phyloP scores from a whole-genome alignment of 37 sponge, comb jelly and placozoan species.

The Aphrocallistes beatrix region DNA sequence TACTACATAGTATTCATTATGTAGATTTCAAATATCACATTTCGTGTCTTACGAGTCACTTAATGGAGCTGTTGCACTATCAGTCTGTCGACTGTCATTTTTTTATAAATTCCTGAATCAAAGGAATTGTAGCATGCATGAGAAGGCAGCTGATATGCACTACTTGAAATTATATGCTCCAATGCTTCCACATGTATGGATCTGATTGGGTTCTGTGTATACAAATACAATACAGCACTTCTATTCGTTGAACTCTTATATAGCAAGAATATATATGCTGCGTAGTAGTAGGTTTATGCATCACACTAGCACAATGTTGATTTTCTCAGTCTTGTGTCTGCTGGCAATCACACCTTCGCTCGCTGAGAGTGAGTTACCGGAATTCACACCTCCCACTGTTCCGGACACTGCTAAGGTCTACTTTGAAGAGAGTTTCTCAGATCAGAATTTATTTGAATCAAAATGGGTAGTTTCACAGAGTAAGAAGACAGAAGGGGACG shows the following conservation, averaged over 20 bases:
- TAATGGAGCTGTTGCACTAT: too few species aligned
- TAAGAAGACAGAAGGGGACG: conserved; percentile 63
- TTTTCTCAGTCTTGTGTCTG: not conserved
- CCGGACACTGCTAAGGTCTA: conserved; percentile 45
- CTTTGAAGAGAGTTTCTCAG: conserved; percentile 50
- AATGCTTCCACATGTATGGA: not conserved
- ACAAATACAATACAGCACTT: too few species aligned
- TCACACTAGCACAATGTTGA: not conserved
- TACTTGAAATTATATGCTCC: too few species aligned
- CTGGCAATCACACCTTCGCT: not conserved
- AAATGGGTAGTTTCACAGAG: conserved; percentile 72
- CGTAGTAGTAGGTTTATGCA: not conserved
- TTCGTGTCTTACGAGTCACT: too few species aligned
- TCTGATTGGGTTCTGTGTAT: not conserved
- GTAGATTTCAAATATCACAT: too few species aligned
- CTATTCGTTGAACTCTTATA: not conserved
- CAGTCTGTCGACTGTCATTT: too few species aligned
- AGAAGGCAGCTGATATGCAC: too few species aligned
- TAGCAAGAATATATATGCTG: not conserved
- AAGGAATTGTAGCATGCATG: too few species aligned
- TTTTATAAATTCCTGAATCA: too few species aligned
- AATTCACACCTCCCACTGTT: conserved; percentile 26
- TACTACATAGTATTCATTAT: too few species aligned
- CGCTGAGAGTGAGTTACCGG: not conserved
- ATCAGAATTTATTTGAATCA: conserved; percentile 7